These are phyloP conservation scores for Lophotis ruficrista DNA, from an alignment of 2,113 vertebrate species.

Conservation along the genomic window DNA sequence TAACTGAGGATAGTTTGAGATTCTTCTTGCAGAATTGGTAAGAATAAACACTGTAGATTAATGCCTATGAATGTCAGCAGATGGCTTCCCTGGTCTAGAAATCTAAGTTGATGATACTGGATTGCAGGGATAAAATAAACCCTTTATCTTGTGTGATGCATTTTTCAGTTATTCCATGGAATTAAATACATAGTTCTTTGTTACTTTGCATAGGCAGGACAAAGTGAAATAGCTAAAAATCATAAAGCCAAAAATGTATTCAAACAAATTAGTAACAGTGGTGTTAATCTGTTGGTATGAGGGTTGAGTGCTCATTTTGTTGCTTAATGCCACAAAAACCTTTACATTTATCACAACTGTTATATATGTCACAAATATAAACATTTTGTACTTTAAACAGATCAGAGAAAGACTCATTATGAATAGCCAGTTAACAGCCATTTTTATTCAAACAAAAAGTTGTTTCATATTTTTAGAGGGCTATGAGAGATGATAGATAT, in stretches of 20 bases:
- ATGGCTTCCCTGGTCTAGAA: slow-evolving; percentile 10
- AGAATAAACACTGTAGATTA: background rate
- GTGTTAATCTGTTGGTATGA: background rate
- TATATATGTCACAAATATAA: background rate
- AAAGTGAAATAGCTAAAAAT: background rate
- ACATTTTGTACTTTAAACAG: background rate
- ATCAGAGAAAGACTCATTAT: background rate
- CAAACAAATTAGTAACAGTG: background rate
- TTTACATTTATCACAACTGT: background rate
- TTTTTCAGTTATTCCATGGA: background rate
- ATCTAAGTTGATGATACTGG: background rate
- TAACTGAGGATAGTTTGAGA: background rate
- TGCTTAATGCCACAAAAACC: background rate
- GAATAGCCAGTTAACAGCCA: background rate
- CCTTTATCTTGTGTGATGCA: background rate
- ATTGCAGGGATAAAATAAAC: background rate
- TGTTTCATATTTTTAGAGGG: background rate
- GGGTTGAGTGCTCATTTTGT: background rate
- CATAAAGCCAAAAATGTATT: background rate
- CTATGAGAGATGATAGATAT: background rate
- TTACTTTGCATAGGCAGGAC: background rate
- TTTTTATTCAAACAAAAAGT: background rate
- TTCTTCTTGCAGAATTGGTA: background rate
- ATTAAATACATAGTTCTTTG: background rate
- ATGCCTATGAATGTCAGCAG: slow-evolving; percentile 19